Conservation (phyloP, 2,888 invertebrate species). For the Melieria crassipennis region DNA sequence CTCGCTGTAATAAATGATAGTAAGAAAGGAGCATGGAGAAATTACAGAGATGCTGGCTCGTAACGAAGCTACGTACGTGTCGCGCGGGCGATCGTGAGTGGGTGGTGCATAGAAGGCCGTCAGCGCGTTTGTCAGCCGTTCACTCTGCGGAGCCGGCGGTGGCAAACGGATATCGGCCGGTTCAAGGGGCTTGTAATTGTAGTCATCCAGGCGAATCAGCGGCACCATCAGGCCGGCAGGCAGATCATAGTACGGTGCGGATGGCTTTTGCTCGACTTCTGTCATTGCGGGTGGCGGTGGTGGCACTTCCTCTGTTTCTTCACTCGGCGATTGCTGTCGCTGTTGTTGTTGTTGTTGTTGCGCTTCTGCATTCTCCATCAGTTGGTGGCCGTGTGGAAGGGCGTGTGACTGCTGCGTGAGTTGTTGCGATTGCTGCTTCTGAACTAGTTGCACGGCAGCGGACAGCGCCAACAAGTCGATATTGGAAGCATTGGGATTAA, state of each 20-base stretch:
- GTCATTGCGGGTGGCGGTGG: slow-evolving; percentile 54
- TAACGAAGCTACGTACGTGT: slow-evolving; percentile 73
- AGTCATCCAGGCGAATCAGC: slow-evolving; percentile 92
- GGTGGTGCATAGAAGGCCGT: slow-evolving; percentile 96
- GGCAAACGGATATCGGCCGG: slow-evolving; percentile 91
- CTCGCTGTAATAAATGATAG: slow-evolving; percentile 72
- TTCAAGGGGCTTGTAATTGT: slow-evolving; percentile 88
- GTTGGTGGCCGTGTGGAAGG: slow-evolving; percentile 16
- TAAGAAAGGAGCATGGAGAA: background rate
- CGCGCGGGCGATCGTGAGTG: slow-evolving; percentile 93
- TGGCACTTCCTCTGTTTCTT: slow-evolving; percentile 19
- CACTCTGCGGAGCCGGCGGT: slow-evolving; percentile 94
- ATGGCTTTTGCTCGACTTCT: slow-evolving; percentile 83
- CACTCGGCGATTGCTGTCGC: slow-evolving; percentile 34
- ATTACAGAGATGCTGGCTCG: background rate
- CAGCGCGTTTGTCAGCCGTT: slow-evolving; percentile 90
- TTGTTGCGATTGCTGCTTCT: slow-evolving; percentile 51
- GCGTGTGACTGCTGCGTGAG: background rate
- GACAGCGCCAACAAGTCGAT: slow-evolving; percentile 53
- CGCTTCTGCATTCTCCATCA: background rate
- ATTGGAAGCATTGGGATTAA: slow-evolving; percentile 34
- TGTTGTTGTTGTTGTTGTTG: slow-evolving; percentile 35
- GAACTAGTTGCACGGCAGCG: slow-evolving; percentile 55
- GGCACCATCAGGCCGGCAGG: slow-evolving; percentile 98
- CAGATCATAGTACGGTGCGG: slow-evolving; percentile 94